Evolutionary conservation across 2,113 vertebrate species (phyloP).

Genomic region (Hyperopisus bebe): DNA sequence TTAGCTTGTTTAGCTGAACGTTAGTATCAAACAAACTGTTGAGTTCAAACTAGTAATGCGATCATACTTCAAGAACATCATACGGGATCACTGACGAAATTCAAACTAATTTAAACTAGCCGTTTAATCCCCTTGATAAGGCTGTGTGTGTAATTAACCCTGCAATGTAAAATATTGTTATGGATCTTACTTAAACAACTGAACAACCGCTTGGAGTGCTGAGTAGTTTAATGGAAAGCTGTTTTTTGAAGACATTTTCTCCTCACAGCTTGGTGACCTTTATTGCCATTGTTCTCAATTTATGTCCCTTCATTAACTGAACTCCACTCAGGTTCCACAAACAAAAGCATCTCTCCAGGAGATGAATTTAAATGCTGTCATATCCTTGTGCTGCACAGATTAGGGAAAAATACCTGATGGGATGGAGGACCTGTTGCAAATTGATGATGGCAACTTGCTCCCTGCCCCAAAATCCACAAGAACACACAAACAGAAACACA

Average conservation of each 20-base stretch:
- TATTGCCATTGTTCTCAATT: not conserved
- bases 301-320: not conserved
- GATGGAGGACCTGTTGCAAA: not conserved
- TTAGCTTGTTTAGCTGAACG: no score
- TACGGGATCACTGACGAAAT: not conserved
- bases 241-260: not conserved
- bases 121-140: not conserved
- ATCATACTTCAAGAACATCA: no score
- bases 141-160: not conserved
- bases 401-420: not conserved
- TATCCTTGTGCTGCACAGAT: not conserved
- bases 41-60: no score
- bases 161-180: not conserved
- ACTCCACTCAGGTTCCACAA: not conserved
- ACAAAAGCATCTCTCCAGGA: not conserved
- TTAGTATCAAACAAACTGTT: no score
- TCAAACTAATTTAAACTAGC: not conserved
- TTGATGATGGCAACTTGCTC: not conserved
- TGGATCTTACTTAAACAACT: not conserved
- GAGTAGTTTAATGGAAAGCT: not conserved
- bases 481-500: not conserved
- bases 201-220: not conserved
- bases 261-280: not conserved
- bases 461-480: not conserved
- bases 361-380: not conserved